Evolutionary conservation across 2,797 vertebrate genomes (phyloP).

Genomic region (Tenualosa thibaudeaui): DNA sequence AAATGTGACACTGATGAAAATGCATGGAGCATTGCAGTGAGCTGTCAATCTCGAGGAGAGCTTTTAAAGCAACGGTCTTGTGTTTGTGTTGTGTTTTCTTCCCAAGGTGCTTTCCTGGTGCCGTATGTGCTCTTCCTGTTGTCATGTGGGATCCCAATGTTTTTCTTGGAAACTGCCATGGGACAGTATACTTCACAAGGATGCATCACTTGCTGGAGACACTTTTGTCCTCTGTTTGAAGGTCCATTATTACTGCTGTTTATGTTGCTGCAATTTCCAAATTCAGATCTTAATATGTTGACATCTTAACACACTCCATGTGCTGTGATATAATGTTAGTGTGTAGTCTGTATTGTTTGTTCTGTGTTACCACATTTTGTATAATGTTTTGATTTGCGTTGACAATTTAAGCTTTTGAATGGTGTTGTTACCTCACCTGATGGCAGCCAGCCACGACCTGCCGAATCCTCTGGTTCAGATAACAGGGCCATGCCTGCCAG

Average conservation of each 20-base stretch:
- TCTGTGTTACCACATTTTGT: too few species aligned
- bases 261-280: background rate
- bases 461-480: too few species aligned
- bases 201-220: constrained; percentile 73
- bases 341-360: too few species aligned
- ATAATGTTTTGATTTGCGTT: too few species aligned
- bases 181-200: constrained; percentile 72
- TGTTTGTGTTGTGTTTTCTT: constrained; percentile 24
- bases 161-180: constrained; percentile 71
- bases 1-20: background rate
- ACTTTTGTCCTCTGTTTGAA: constrained; percentile 74
- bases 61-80: background rate
- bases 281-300: background rate
- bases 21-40: background rate
- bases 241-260: constrained; percentile 45
- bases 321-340: background rate
- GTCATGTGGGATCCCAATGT: constrained; percentile 70
- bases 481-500: too few species aligned
- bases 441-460: too few species aligned
- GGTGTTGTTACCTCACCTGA: too few species aligned
- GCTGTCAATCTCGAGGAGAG: background rate
- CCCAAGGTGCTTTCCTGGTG: constrained; percentile 69
- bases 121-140: constrained; percentile 70
- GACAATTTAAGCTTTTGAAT: too few species aligned
- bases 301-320: background rate